Evolutionary conservation across 2,113 vertebrate species (phyloP), one percentile per base, ranked within the genome.

Genomic region (Phylloscopus trochiloides): DNA sequence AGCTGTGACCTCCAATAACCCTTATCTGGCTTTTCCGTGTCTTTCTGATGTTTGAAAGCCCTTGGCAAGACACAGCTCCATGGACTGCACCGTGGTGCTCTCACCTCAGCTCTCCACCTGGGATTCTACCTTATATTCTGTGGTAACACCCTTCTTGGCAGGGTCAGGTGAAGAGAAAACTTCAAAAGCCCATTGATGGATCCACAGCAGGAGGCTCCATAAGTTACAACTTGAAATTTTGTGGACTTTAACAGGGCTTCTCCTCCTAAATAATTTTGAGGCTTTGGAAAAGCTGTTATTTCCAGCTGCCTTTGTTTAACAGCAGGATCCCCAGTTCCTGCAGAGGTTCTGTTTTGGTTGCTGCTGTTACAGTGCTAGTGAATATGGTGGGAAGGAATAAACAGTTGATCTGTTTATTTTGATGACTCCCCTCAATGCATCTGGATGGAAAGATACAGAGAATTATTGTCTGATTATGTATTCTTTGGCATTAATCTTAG

Each of bases 381-480:
- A 90, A 77, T 58, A 50, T 14, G 20, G n/a, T 5, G 14, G 26
- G 24, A n/a, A 28, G 34, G 38, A 55, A 94, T 76, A 96, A 97
- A 94, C 9, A 63, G 63, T 40, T 59, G 51, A 67, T 81, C 51
- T 48, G 31, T 65, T 84, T 74, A 57, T 91, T 88, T 92, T 36
- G 34, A 81, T 66, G 28, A 42, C 29, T 75, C 67, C 24, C 57
- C 54, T 75, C 5, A 0, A 75, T 31, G 32, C 54, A 84, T 94
- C 57, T 90, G 47, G 28, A 84, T 28, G 21, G 80, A 79, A 88
- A 92, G 91, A 76, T 19, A 72, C 28, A 58, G 92, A 95, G 74
- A 94, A 91, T 86, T 96, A 97, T 92, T 85, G 92, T 76, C 66
- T 85, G 74, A 86, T 88, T 75, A 83, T 68, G 86, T 73, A 94